Base-by-base conservation (phyloP, 1,140 invertebrate species). In the Paralvinella palmiformis region DNA sequence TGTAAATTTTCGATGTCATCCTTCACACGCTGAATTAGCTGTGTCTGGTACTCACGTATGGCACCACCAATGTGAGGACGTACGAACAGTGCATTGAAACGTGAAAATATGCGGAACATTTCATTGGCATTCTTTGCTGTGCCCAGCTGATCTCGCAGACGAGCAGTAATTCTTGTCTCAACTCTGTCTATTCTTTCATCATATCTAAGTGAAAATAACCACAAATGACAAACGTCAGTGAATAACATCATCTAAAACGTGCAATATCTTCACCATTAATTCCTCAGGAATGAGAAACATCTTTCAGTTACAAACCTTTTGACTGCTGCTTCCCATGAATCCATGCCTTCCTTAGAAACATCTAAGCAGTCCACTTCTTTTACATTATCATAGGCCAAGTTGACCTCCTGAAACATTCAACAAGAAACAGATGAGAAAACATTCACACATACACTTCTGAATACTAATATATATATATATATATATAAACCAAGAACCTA, bases 101-200 rank as follows among this genome's bases (percentile, higher is more conserved):
- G 86, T 10, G 92, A 94, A 83, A 97, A 98, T 72, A 98, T 98
- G 36, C 94, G 85, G 82, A 98, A 99, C 96, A 99, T 99, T 83
- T 99, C 96, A 81, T 99, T 98, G 20, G 97, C 96, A 83, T 97
- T 98, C 80, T 96, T 97, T 0, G 96, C 96, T 3, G 93, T 96
- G 33, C 95, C 96, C 1, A 99, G 84, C 77, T 99, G 96, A 80
- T 99, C 96, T 58, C 96, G 85, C 0, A 99, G 84, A 78, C 94
- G 91, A 0, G 95, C 92, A 1, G 96, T 98, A 62, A 99, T 98
- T 58, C 94, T 85, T 2, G 94, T 93, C 83, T 99, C 97, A 0
- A 99, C 94, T 57, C 93, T 85, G 79, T 97, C 95, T 72, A 99
- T 99, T 62, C 94, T 86, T 76, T 98, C 96, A 81, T 98, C 94